phyloP scores from a whole-genome alignment of 2,797 vertebrate genomes.

The Diglossa cyanea region DNA sequence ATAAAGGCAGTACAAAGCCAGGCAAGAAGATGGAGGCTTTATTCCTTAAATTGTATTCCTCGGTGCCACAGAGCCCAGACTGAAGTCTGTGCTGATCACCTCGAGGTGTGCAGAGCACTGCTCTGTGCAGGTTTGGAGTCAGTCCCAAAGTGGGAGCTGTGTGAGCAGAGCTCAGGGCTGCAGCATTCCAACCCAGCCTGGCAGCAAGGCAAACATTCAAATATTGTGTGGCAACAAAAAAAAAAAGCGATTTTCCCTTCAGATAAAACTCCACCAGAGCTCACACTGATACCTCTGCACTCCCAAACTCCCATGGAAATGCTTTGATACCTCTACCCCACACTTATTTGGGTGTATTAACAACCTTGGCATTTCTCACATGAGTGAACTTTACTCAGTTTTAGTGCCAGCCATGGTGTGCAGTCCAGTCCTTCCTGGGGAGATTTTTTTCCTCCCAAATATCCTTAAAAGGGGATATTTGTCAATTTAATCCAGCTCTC shows the following conservation, averaged over 20 bases:
- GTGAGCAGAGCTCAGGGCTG: not conserved
- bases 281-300: not conserved
- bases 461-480: not conserved
- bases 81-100: too few relatives aligned
- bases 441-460: not conserved
- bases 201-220: not conserved
- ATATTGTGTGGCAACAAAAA: not conserved
- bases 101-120: fast-evolving
- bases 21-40: not conserved
- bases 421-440: not conserved
- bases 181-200: not conserved
- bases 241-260: not conserved
- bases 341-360: not conserved
- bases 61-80: not conserved
- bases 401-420: not conserved
- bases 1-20: not conserved
- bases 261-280: not conserved
- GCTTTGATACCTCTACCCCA: not conserved
- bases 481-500: not conserved
- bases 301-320: not conserved
- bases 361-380: fast-evolving
- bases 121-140: not conserved
- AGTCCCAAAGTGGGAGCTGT: not conserved
- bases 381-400: not conserved
- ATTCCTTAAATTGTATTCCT: not conserved